Evolutionary conservation across 2,113 vertebrate genomes (phyloP).

Genomic region (Megaceryle maxima): DNA sequence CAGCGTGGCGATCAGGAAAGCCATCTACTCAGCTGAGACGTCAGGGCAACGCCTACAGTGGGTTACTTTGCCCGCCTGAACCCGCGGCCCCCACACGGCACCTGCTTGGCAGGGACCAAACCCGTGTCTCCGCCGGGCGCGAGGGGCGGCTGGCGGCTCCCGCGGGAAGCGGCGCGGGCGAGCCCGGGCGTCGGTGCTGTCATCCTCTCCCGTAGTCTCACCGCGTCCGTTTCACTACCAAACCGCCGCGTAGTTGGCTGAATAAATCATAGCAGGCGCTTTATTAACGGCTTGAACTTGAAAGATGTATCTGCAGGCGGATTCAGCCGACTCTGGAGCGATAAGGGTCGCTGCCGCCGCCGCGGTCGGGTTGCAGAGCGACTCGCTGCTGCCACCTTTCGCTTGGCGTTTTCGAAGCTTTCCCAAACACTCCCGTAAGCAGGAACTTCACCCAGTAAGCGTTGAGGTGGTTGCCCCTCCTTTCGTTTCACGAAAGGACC

Average conservation of each 20-base stretch:
- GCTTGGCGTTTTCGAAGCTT: conserved; percentile 17
- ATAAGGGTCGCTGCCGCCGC: neutral
- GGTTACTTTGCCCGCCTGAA: too few relatives aligned
- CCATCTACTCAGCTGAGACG: neutral
- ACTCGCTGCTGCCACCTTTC: conserved; percentile 81
- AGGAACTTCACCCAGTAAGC: too few relatives aligned
- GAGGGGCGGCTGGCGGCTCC: too few relatives aligned
- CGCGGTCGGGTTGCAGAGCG: neutral
- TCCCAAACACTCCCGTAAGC: rapidly evolving
- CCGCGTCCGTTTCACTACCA: neutral
- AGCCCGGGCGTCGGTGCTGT: too few relatives aligned
- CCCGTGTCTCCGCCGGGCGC: rapidly evolving
- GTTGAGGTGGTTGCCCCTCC: rapidly evolving
- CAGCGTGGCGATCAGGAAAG: rapidly evolving
- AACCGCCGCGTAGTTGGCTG: neutral
- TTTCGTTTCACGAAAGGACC: neutral
- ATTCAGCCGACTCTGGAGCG: neutral
- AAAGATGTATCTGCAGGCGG: neutral
- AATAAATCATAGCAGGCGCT: neutral
- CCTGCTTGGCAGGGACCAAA: neutral
- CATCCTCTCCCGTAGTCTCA: neutral
- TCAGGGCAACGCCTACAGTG: neutral
- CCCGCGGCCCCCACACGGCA: neutral
- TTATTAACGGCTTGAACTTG: neutral
- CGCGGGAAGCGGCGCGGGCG: neutral